Evolutionary conservation across 1,140 invertebrate species (phyloP).

Genomic region (Eciton burchellii): DNA sequence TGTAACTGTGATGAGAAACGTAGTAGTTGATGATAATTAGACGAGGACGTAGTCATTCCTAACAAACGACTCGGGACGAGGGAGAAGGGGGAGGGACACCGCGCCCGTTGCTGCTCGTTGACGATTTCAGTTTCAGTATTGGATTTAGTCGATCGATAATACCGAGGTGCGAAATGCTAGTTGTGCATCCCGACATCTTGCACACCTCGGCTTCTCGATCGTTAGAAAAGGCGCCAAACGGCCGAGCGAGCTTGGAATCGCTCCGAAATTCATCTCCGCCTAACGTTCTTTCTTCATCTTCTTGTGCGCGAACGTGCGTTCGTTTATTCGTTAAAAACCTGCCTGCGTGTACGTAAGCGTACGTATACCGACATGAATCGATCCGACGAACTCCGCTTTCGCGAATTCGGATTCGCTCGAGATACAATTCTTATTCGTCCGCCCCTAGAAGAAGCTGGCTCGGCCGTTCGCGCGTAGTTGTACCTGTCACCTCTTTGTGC

Average conservation of each 20-base stretch:
- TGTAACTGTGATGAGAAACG: neutral
- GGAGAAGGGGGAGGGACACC: neutral
- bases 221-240: conserved; percentile 47
- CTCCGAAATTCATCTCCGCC: conserved; percentile 9
- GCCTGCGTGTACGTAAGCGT: too few relatives aligned
- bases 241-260: conserved; percentile 18
- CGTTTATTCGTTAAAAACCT: conserved; percentile 22
- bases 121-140: conserved; percentile 38
- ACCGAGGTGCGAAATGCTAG: conserved; percentile 30
- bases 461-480: conserved; percentile 50
- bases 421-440: conserved; percentile 18
- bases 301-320: conserved; percentile 20
- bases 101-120: conserved; percentile 45
- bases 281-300: neutral
- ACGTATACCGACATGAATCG: too few relatives aligned
- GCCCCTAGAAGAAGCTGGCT: neutral
- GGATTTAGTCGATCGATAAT: conserved; percentile 35
- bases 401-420: too few relatives aligned
- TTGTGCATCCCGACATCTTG: conserved; percentile 31
- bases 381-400: too few relatives aligned
- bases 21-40: conserved; percentile 1
- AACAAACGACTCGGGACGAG: neutral
- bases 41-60: neutral
- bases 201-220: conserved; percentile 26
- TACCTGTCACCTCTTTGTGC: conserved; percentile 2